These are phyloP conservation scores for Lota lota DNA, from an alignment of 2,113 vertebrate species.

Conservation along the genomic window DNA sequence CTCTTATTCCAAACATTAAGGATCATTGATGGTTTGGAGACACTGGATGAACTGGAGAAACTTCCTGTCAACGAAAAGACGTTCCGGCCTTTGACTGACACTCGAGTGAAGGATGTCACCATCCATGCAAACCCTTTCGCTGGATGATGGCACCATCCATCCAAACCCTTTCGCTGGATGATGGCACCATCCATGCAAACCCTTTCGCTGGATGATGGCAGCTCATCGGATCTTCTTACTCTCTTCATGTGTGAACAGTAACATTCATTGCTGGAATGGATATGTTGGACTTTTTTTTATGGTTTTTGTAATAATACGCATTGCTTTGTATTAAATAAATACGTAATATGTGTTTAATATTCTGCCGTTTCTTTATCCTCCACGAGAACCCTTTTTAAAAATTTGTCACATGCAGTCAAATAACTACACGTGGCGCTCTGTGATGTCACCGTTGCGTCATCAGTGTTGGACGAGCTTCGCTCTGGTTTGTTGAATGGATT, in stretches of 20 bases:
- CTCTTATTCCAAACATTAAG: constrained; percentile 61
- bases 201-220: constrained; percentile 84
- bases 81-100: constrained; percentile 89
- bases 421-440: not conserved
- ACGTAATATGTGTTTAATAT: too few relatives aligned
- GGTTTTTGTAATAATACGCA: too few relatives aligned
- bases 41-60: constrained; percentile 95
- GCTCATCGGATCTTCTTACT: not conserved
- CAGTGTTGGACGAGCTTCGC: not conserved
- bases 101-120: constrained; percentile 89
- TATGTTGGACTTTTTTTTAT: not conserved
- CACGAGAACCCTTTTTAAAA: too few relatives aligned
- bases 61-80: constrained; percentile 95
- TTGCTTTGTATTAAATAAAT: too few relatives aligned
- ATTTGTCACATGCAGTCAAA: not conserved
- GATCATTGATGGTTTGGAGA: constrained; percentile 94
- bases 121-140: constrained; percentile 97
- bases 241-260: not conserved
- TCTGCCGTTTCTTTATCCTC: too few relatives aligned
- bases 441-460: not conserved
- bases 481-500: too few relatives aligned
- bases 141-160: constrained; percentile 82
- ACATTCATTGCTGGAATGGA: not conserved
- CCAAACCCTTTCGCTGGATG: constrained; percentile 94
- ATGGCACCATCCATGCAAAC: constrained; percentile 92